A percentile compares a stretch with the other conserved stretches of the same genome.
These are phyloP conservation scores for Mirza zaza DNA, from an alignment of 2,113 vertebrate genomes.

Conservation along the genomic window DNA sequence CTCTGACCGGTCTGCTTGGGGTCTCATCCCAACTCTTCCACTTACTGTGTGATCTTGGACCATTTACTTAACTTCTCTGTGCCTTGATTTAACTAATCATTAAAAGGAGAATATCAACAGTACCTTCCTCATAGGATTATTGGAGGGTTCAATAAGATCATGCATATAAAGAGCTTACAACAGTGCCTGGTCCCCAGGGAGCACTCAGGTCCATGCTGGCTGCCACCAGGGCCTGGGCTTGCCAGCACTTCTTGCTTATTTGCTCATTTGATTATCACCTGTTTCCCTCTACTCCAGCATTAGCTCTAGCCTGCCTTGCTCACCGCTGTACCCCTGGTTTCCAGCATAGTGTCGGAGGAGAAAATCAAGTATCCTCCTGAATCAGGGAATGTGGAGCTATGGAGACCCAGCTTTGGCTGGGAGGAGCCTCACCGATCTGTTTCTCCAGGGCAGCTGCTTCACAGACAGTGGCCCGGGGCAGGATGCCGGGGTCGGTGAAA, in stretches of 20 bases:
- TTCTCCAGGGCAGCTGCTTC: conserved; percentile 95
- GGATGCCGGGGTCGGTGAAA: conserved; percentile 95
- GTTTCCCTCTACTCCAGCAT: background rate
- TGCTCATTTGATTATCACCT: background rate
- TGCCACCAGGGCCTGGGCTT: background rate
- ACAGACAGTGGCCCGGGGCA: conserved; percentile 94
- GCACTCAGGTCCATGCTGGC: background rate
- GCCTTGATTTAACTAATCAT: background rate
- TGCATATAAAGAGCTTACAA: background rate
- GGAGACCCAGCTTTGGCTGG: background rate
- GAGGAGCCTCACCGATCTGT: conserved; percentile 90
- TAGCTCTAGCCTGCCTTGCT: background rate
- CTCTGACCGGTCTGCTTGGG: background rate
- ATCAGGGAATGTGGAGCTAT: background rate
- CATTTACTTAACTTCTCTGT: background rate
- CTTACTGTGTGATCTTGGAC: background rate
- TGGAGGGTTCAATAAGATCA: background rate
- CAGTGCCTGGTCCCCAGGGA: background rate
- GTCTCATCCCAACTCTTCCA: background rate
- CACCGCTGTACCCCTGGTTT: background rate
- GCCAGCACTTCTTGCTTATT: background rate
- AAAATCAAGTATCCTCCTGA: background rate
- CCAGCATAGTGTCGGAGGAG: background rate
- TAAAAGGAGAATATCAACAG: background rate
- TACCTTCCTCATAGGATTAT: background rate